Evolutionary conservation across 2,797 vertebrate species (phyloP).

Genomic region (Vireo griseus): DNA sequence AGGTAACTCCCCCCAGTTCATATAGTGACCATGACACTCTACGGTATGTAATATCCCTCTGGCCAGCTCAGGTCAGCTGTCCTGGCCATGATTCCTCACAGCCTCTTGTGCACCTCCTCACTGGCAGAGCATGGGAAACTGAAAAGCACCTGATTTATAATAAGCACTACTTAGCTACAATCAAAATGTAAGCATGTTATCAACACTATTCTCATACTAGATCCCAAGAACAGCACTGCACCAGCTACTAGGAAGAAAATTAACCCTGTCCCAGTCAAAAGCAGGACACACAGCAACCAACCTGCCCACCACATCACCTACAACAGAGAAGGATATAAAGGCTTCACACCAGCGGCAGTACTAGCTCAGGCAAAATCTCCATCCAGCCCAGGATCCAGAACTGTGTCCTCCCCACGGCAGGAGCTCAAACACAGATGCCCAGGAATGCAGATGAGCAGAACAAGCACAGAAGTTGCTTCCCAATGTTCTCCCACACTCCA

Average conservation of each 20-base stretch:
- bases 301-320: not conserved
- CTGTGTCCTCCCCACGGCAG: not conserved
- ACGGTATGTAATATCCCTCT: not conserved
- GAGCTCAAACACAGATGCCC: not conserved
- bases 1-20: not conserved
- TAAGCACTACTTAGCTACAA: not conserved
- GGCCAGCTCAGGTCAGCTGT: not conserved
- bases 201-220: not conserved
- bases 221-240: not conserved
- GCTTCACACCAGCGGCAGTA: not conserved
- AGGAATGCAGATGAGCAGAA: not conserved
- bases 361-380: not conserved
- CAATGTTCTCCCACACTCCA: not conserved
- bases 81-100: not conserved
- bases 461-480: not conserved
- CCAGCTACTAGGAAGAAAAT: not conserved
- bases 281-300: not conserved
- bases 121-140: not conserved
- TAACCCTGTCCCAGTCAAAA: not conserved
- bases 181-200: not conserved
- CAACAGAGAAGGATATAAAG: not conserved
- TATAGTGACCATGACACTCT: no score
- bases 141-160: not conserved
- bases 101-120: not conserved
- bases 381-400: not conserved